A percentile compares a stretch with the other conserved stretches of the same genome.
Conservation (phyloP, 30 jellyfish, hydroid and myxozoan genomes). For the Turritopsis dohrnii region DNA sequence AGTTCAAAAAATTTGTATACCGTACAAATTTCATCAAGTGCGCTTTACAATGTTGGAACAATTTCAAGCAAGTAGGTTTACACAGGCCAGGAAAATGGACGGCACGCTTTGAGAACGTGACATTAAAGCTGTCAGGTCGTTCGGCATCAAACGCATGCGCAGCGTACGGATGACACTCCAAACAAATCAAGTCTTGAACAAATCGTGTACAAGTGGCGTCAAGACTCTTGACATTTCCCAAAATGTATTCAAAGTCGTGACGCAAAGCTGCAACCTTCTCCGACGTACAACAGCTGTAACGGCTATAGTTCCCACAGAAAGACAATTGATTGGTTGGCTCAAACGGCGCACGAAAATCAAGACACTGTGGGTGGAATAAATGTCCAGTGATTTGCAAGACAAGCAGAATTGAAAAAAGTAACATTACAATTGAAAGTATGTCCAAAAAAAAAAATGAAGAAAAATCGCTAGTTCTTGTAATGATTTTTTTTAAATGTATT, state of each 20-base stretch:
- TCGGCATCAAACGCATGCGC: slow-evolving; percentile 93
- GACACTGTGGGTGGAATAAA: slow-evolving; percentile 75
- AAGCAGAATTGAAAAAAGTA: background rate
- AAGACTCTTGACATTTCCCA: background rate
- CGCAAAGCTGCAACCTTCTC: slow-evolving; percentile 29
- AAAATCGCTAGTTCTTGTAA: background rate
- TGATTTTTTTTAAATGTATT: background rate
- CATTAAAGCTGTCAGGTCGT: slow-evolving; percentile 32
- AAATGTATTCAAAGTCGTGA: slow-evolving; percentile 17
- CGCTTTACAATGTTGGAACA: slow-evolving; percentile 46
- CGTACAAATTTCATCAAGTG: slow-evolving; percentile 33
- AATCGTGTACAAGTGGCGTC: slow-evolving; percentile 30
- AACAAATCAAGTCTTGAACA: slow-evolving; percentile 47
- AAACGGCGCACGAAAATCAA: slow-evolving; percentile 83
- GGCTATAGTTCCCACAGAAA: slow-evolving; percentile 54
- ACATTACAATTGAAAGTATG: background rate
- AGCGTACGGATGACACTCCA: slow-evolving; percentile 91
- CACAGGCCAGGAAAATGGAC: slow-evolving; percentile 87
- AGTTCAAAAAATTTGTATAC: slow-evolving; percentile 30
- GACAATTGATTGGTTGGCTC: slow-evolving; percentile 35
- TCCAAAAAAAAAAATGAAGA: background rate
- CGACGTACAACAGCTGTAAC: slow-evolving; percentile 75
- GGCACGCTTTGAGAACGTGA: slow-evolving; percentile 31
- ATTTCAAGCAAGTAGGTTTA: slow-evolving; percentile 34
- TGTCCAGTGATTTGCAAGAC: background rate